Evolutionary conservation across 2,797 vertebrate species (phyloP), one percentile per base, ranked within the genome.

Genomic region (Acipenser ruthenus): DNA sequence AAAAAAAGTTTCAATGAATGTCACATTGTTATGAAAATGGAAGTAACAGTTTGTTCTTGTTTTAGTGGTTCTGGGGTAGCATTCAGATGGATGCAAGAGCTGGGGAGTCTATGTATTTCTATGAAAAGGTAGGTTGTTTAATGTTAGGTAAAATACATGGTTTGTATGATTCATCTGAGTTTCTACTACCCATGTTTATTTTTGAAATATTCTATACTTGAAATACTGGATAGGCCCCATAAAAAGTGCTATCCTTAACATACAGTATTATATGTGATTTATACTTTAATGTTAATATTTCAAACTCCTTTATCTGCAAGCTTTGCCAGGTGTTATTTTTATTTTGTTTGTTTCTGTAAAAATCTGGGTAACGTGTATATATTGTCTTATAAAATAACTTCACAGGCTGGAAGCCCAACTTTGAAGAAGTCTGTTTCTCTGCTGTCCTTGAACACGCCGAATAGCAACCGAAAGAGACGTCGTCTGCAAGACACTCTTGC

Each of bases 51-150:
- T 10, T 69, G 8, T 52, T 12, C 64, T 12, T 75, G 13, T 70
- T 60, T 0, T 68, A 99, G 97, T 99, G 97, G 97, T 99, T 99
- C 82, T 98, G 97, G 97, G 96, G 96, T 77, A 99, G 95, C 81
- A 99, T 99, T 84, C 97, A 99, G 76, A 99, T 99, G 96, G 97
- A 99, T 74, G 96, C 96, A 63, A 90, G 95, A 71, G 97, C 96
- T 65, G 95, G 93, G 66, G 96, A 99, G 75, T 93, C 94, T 10
- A 97, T 99, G 93, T 99, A 99, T 78, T 88, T 93, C 63, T 99
- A 94, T 76, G 93, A 97, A 82, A 97, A 95, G 94, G 96, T 98
- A 78, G 74, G 77, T 62, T 37, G 70, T 47, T 4, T 64, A n/a
- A 6, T 52, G n/a, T 50, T 53, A 12, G n/a, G n/a, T 7, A 18